phyloP scores from a whole-genome alignment of 2,113 vertebrate species.

The Protobothrops flavoviridis region DNA sequence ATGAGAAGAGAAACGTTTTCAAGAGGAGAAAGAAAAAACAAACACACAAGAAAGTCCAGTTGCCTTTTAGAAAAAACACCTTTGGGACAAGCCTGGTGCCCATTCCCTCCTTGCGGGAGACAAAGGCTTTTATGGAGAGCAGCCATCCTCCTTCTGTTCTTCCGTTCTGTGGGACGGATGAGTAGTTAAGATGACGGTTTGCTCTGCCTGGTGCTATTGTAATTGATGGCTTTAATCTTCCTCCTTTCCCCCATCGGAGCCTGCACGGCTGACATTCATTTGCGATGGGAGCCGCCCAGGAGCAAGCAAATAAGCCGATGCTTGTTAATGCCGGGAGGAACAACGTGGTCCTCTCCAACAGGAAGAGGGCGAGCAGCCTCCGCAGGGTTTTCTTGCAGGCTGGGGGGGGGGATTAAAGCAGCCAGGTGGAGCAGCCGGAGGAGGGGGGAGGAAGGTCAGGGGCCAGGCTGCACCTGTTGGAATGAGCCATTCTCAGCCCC shows the following conservation, averaged over 20 bases:
- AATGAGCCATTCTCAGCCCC: too few relatives aligned
- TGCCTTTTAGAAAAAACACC: too few relatives aligned
- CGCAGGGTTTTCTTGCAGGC: not conserved
- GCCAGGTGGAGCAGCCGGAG: not conserved
- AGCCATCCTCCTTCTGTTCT: rapidly evolving
- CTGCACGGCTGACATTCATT: not conserved
- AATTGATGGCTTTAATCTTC: not conserved
- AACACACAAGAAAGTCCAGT: not conserved
- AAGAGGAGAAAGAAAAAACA: too few relatives aligned
- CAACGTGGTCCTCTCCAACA: rapidly evolving
- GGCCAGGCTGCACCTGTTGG: too few relatives aligned
- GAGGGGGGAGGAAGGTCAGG: too few relatives aligned
- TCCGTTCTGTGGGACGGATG: not conserved
- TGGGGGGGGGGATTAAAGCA: not conserved
- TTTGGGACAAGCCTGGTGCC: not conserved
- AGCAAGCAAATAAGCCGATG: not conserved
- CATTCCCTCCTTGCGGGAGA: not conserved
- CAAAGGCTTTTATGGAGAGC: not conserved
- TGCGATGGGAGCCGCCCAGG: rapidly evolving
- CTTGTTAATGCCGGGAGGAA: not conserved
- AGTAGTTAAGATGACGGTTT: not conserved
- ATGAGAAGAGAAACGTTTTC: not conserved
- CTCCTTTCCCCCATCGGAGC: not conserved
- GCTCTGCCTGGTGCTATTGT: not conserved
- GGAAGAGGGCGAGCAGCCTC: not conserved